These are phyloP conservation scores for Acrobasis repandana DNA, from an alignment of 2,888 invertebrate genomes.

Conservation along the genomic window DNA sequence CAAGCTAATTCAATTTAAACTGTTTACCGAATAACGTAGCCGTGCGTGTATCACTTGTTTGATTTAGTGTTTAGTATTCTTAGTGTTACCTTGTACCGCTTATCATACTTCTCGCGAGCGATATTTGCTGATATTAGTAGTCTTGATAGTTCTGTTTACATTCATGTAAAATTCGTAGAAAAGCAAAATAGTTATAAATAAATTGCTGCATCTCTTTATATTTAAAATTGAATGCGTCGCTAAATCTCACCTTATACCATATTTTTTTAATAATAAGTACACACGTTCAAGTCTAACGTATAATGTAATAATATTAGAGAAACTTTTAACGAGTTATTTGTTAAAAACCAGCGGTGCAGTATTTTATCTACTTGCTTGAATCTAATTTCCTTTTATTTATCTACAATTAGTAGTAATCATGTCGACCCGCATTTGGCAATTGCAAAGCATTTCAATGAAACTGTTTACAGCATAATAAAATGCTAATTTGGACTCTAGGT, in stretches of 20 bases:
- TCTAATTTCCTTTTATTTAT: not conserved
- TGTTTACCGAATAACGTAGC: conserved; percentile 25
- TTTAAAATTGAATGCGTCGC: too few relatives aligned
- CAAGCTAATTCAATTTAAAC: conserved; percentile 33
- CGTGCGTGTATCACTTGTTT: conserved; percentile 16
- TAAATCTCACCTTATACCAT: too few relatives aligned
- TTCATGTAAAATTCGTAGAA: too few relatives aligned
- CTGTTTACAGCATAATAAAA: not conserved
- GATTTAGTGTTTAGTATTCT: conserved; percentile 12
- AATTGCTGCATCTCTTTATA: too few relatives aligned
- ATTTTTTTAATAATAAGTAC: too few relatives aligned
- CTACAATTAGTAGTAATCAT: not conserved
- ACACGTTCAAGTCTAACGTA: too few relatives aligned
- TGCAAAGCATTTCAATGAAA: not conserved
- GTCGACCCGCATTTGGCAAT: conserved; percentile 3
- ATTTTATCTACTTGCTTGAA: not conserved
- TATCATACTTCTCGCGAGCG: conserved; percentile 9
- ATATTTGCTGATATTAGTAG: conserved; percentile 11
- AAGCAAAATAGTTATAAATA: too few relatives aligned
- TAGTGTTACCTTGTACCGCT: conserved; percentile 17
- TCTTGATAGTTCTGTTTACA: not conserved
- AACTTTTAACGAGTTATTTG: too few relatives aligned
- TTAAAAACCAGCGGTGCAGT: not conserved
- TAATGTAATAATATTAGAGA: too few relatives aligned
- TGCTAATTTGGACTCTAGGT: conserved; percentile 79